Percentiles rank a stretch among this genome's conserved stretches.
Evolutionary conservation across 2,888 invertebrate genomes (phyloP).

Genomic region (Oligia latruncula): DNA sequence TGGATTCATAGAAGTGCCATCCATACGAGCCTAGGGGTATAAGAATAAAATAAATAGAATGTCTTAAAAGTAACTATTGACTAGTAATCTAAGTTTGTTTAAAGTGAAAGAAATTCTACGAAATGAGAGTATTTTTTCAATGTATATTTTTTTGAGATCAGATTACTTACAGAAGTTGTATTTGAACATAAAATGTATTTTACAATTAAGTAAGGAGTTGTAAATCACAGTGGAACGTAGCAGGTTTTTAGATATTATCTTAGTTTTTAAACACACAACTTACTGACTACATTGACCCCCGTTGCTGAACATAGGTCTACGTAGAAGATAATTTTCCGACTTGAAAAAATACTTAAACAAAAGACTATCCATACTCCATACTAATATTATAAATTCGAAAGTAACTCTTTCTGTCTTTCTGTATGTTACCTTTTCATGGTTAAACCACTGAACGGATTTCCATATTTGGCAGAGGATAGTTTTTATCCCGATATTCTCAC

Average conservation of each 20-base stretch:
- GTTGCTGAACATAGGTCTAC: neutral
- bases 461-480: no score
- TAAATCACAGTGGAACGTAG: neutral
- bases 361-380: no score
- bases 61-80: conserved; percentile 12
- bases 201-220: neutral
- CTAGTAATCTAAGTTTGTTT: conserved; percentile 8
- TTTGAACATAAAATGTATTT: neutral
- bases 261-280: neutral
- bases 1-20: conserved; percentile 9
- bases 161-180: neutral
- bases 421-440: no score
- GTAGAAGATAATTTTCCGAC: no score
- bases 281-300: neutral
- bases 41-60: neutral
- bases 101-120: neutral
- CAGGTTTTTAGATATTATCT: neutral
- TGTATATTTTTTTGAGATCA: neutral
- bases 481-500: no score
- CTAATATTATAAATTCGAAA: no score
- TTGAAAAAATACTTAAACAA: no score
- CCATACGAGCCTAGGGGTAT: neutral
- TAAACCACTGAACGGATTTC: no score
- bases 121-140: neutral
- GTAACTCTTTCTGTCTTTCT: no score